Conservation (phyloP, 2,113 vertebrate genomes). For the Engraulis encrasicolus region DNA sequence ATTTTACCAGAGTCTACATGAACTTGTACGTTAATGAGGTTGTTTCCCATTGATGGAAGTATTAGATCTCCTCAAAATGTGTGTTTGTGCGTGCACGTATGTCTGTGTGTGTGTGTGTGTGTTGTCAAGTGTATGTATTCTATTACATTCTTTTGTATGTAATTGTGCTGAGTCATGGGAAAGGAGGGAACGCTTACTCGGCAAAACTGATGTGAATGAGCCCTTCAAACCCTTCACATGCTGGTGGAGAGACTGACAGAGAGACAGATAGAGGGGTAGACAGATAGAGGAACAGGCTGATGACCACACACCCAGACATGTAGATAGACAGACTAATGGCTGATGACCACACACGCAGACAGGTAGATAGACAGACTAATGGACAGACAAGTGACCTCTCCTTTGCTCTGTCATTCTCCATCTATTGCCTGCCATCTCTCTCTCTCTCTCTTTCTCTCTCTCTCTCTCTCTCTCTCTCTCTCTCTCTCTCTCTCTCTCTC, state of each 20-base stretch:
- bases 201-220: neutral
- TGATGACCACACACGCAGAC: neutral
- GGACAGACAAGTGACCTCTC: no score
- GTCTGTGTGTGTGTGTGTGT: slow-evolving; percentile 7
- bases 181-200: neutral
- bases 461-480: no score
- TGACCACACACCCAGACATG: no score
- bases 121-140: neutral
- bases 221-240: neutral
- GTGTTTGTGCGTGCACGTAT: neutral
- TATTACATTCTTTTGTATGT: neutral
- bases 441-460: no score
- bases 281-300: neutral
- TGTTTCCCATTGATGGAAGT: no score
- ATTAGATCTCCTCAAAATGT: no score
- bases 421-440: no score
- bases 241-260: neutral
- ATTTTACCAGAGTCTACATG: no score
- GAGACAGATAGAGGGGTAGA: neutral
- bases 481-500: no score
- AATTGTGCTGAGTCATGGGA: neutral
- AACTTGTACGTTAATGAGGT: no score
- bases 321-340: neutral
- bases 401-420: no score
- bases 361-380: no score